Percentiles rank a stretch among this genome's conserved stretches.
Conservation (phyloP, 2,113 vertebrate genomes). For the Mixornis gularis region DNA sequence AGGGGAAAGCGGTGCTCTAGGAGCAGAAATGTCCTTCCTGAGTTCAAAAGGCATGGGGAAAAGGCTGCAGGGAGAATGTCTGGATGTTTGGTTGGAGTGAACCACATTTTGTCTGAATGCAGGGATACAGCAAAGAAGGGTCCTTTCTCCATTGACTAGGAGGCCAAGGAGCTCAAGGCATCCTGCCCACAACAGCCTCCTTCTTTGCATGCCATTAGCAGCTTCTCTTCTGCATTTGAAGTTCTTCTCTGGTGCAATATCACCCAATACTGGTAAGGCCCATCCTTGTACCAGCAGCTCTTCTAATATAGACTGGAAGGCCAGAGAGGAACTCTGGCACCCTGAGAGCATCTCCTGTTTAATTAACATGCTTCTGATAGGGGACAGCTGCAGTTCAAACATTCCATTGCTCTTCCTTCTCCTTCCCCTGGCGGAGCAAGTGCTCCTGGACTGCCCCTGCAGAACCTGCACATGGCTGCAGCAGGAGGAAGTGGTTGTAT, state of each 20-base stretch:
- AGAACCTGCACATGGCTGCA: not conserved
- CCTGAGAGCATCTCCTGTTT: not conserved
- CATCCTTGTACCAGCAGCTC: not conserved
- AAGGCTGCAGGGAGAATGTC: not conserved
- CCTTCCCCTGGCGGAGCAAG: not conserved
- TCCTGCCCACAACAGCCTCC: not conserved
- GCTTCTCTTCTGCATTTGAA: not conserved
- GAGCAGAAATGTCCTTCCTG: not conserved
- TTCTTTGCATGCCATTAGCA: not conserved
- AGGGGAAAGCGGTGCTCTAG: not conserved
- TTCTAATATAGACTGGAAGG: not conserved
- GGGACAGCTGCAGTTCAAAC: not conserved
- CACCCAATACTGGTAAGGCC: not conserved
- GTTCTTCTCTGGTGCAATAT: not conserved
- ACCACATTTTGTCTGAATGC: not conserved
- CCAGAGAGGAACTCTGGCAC: not conserved
- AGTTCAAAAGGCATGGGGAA: not conserved
- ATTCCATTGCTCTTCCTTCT: not conserved
- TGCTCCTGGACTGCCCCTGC: not conserved
- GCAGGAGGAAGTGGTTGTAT: not conserved
- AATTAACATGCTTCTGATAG: not conserved
- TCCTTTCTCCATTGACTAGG: not conserved
- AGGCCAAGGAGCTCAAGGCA: not conserved
- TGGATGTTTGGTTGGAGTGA: not conserved
- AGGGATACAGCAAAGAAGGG: not conserved